Evolutionary conservation across 2,888 invertebrate genomes (phyloP).

Genomic region (Athetis lepigone): DNA sequence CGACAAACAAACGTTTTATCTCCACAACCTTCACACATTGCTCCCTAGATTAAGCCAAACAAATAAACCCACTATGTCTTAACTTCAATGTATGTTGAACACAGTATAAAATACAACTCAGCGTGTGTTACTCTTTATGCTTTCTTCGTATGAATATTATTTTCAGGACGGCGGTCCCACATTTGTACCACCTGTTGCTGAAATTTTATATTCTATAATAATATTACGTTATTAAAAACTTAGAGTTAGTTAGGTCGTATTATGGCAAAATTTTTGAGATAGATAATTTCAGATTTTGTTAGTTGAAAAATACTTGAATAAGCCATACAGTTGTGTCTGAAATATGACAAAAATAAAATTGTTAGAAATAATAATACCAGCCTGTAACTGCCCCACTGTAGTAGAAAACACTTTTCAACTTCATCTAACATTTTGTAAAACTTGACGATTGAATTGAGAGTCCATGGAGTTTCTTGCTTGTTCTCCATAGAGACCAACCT

Average conservation of each 20-base stretch:
- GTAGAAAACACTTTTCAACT: too few species aligned
- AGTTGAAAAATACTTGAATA: not conserved
- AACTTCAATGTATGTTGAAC: slow-evolving; percentile 49
- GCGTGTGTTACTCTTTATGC: slow-evolving; percentile 54
- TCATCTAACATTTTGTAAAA: too few species aligned
- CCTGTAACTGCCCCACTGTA: too few species aligned
- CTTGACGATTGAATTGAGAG: too few species aligned
- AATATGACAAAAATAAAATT: too few species aligned
- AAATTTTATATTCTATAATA: slow-evolving; percentile 58
- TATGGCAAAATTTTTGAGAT: slow-evolving; percentile 4
- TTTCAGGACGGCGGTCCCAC: slow-evolving; percentile 66
- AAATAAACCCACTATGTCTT: not conserved
- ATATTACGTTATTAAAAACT: slow-evolving; percentile 54
- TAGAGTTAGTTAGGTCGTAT: slow-evolving; percentile 17
- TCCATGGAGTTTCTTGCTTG: too few species aligned
- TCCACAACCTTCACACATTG: slow-evolving; percentile 44
- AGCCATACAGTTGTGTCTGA: too few species aligned
- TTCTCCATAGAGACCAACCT: too few species aligned
- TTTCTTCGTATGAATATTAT: slow-evolving; percentile 74
- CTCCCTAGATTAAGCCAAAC: slow-evolving; percentile 18
- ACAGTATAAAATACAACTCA: slow-evolving; percentile 15
- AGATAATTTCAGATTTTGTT: slow-evolving; percentile 2
- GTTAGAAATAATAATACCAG: too few species aligned
- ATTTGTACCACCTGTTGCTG: slow-evolving; percentile 68
- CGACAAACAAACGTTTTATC: slow-evolving; percentile 42